These are phyloP conservation scores for Ceratina japonica DNA, from an alignment of 1,140 invertebrate species.

Conservation along the genomic window DNA sequence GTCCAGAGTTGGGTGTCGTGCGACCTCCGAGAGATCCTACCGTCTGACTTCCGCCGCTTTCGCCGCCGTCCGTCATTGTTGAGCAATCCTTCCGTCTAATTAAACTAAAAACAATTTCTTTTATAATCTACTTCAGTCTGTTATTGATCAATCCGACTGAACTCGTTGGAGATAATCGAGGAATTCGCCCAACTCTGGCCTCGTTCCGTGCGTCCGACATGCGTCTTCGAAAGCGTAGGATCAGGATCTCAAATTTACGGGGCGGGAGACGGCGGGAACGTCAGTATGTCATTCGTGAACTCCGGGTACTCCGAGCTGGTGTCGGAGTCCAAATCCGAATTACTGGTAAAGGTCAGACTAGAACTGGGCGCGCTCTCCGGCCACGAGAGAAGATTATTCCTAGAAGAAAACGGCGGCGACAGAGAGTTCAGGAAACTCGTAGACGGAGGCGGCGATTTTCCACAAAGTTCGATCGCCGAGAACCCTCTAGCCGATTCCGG, in stretches of 20 bases:
- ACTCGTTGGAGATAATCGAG: too few relatives aligned
- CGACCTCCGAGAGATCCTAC: not conserved
- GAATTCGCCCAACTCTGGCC: slow-evolving; percentile 37
- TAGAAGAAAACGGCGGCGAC: slow-evolving; percentile 75
- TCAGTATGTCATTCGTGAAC: slow-evolving; percentile 74
- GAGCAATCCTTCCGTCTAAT: slow-evolving; percentile 1
- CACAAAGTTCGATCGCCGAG: slow-evolving; percentile 69
- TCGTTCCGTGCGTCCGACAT: not conserved
- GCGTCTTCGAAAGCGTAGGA: slow-evolving; percentile 8
- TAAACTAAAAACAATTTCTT: too few relatives aligned
- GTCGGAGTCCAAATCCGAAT: slow-evolving; percentile 76
- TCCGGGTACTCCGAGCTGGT: slow-evolving; percentile 78
- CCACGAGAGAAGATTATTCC: slow-evolving; percentile 75
- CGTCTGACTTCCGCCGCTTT: not conserved
- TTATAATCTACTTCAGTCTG: too few relatives aligned
- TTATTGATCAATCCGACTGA: too few relatives aligned
- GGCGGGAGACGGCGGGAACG: slow-evolving; percentile 76
- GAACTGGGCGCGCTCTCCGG: slow-evolving; percentile 77
- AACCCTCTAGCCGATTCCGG: slow-evolving; percentile 69
- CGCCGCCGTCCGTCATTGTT: too few relatives aligned
- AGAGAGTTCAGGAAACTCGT: slow-evolving; percentile 77
- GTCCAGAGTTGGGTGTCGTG: slow-evolving; percentile 38
- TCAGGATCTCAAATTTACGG: slow-evolving; percentile 56
- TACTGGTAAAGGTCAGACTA: slow-evolving; percentile 77
- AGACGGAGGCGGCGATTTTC: slow-evolving; percentile 76